Evolutionary conservation across 92 coral and sea anemone genomes (phyloP), one percentile per base, ranked within the genome.

Genomic region (Plumapathes pennacea): DNA sequence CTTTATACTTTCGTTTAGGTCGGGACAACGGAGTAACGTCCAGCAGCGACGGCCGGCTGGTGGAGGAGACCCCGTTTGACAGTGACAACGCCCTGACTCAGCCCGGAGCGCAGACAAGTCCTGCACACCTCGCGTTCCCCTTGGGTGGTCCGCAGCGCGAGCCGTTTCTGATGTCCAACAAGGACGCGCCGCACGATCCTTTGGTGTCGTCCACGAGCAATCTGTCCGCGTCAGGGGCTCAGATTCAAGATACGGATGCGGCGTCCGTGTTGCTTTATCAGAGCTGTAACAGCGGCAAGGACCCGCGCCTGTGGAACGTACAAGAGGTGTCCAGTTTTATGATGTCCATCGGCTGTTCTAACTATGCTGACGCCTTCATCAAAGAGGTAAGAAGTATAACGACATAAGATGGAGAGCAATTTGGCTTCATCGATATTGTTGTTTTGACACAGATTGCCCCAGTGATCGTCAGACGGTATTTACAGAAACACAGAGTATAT

Each of bases 201-300:
- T 82, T 88, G 96, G 96, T 88, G 52, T 84, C 96, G 15, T 81
- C 89, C 26, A 88, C 96, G 13, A 88, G 96, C 73, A 88, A 88
- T 54, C 64, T 88, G 9, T 67, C 74, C 21, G 69, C 85, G 8
- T 59, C 80, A 2, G 90, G 72, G 13, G 54, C 74, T 29, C 89
- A 57, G 59, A 75, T 71, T 38, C 86, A 80, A 36, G 86, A 85
- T 13, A 77, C 96, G 12, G 96, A 88, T 57, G 96, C 96, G 13
- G 96, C 96, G 24, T 88, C 96, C 1, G 96, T 88, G 1, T 72
- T 88, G 29, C 63, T 88, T 7, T 88, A 88, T 39, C 96, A 88
- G 70, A 88, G 90, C 67, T 83, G 83, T 36, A 85, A 88, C 62
- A 77, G 80, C 29, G 80, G 96, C 13, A 88, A 88, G 28, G 96